Evolutionary conservation across 2,888 invertebrate species (phyloP), one percentile per base, ranked within the genome.

Genomic region (Drosophila neotestacea): DNA sequence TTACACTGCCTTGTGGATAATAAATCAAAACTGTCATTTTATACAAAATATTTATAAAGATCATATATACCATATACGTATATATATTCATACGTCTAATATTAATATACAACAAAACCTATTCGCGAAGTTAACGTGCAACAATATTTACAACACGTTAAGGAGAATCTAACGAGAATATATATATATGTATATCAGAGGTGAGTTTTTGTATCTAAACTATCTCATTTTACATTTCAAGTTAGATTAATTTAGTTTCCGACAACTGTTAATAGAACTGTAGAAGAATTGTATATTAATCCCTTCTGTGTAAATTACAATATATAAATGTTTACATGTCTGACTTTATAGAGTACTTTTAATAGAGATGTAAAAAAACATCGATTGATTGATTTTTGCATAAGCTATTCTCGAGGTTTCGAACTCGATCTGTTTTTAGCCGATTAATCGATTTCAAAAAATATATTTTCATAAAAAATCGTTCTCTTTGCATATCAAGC

Each of bases 1-100:
- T 82, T 86, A 85, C 85, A 85, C 86, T 85, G 85, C 85, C 85
- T 86, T 85, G 82, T 72, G 81, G 80, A 70, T 79, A 71, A 78
- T 64, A 58, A 36, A 16, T 34, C n/a, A 34, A 42, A 59, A 36
- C 39, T 47, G 41, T 72, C 22, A 68, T 62, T 75, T 66, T 67
- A 62, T 56, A 66, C 44, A 64, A 44, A 3, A 27, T 55, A 50
- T 30, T 52, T 41, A 64, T 7, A 69, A 2, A 56, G 7, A 60
- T 60, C 9, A 47, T 47, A 44, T 36, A 38, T 34, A 56, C 28
- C 41, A 36, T 4, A 34, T 3, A 34, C 34, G 34, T 38, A 38
- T 44, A 38, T 10, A 41, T 2, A 27, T 4, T 42, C n/a, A 39
- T 36, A 50, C 10, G 41, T 39, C 39, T 38, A 63, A 54, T 60